phyloP scores from a whole-genome alignment of 2,113 vertebrate species.

The Percina caprodes region DNA sequence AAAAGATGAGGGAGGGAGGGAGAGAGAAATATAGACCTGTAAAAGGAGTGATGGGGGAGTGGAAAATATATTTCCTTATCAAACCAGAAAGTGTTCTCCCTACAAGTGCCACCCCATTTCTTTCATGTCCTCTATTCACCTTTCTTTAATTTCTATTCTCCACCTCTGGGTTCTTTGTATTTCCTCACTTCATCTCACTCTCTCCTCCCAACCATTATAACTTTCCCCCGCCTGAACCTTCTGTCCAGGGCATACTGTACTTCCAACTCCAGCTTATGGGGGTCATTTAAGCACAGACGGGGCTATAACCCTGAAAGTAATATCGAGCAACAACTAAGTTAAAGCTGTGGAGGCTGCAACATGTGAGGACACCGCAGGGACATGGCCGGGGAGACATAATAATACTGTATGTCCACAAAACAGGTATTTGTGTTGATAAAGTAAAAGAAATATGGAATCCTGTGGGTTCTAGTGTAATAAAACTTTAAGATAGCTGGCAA shows the following conservation, averaged over 20 bases:
- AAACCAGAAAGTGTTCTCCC: slow-evolving; percentile 36
- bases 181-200: slow-evolving; percentile 55
- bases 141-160: slow-evolving; percentile 58
- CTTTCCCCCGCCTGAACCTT: slow-evolving; percentile 44
- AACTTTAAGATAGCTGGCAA: not conserved
- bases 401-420: not conserved
- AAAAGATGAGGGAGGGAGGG: not conserved
- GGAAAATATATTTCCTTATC: slow-evolving; percentile 58
- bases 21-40: slow-evolving; percentile 18
- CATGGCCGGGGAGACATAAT: not conserved
- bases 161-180: slow-evolving; percentile 45
- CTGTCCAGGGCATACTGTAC: slow-evolving; percentile 28
- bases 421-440: slow-evolving; percentile 15
- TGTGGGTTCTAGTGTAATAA: slow-evolving; percentile 2
- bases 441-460: slow-evolving; percentile 1
- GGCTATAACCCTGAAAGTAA: slow-evolving; percentile 53
- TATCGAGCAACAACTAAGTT: slow-evolving; percentile 23
- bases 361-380: slow-evolving; percentile 17
- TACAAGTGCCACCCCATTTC: slow-evolving; percentile 30
- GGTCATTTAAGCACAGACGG: slow-evolving; percentile 43
- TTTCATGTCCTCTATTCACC: slow-evolving; percentile 59
- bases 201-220: slow-evolving; percentile 53
- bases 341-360: slow-evolving; percentile 21
- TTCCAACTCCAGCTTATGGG: slow-evolving; percentile 37
- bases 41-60: not conserved